A percentile compares a stretch with the other conserved stretches of the same genome.
These are phyloP conservation scores for Crenichthys baileyi DNA, from an alignment of 2,797 vertebrate genomes.

Conservation along the genomic window DNA sequence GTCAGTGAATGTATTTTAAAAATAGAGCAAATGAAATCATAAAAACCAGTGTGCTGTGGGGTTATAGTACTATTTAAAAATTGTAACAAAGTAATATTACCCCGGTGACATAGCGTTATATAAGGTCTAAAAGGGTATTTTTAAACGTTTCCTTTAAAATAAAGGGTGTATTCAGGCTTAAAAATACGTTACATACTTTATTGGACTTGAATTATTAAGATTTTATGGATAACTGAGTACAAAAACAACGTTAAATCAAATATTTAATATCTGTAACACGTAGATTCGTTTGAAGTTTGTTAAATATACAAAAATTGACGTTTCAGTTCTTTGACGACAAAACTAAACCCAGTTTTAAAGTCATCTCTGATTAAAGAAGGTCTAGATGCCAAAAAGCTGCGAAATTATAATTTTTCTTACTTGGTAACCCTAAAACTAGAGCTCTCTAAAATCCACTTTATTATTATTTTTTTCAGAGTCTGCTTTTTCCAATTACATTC, in stretches of 20 bases:
- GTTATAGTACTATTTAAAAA: not conserved
- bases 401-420: not conserved
- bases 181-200: not conserved
- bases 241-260: not conserved
- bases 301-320: no score
- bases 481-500: not conserved
- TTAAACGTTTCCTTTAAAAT: not conserved
- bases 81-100: not conserved
- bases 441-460: not conserved
- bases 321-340: no score
- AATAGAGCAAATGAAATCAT: no score
- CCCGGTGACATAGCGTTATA: not conserved
- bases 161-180: not conserved
- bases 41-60: not conserved
- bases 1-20: not conserved
- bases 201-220: not conserved
- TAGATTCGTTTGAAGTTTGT: no score
- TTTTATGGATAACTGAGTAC: not conserved
- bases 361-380: no score
- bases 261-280: no score
- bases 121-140: not conserved
- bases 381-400: not conserved
- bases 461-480: no score
- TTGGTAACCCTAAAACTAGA: not conserved
- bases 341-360: no score